Base-by-base conservation (phyloP, 2,888 invertebrate genomes). In the Tetramorium bicarinatum region DNA sequence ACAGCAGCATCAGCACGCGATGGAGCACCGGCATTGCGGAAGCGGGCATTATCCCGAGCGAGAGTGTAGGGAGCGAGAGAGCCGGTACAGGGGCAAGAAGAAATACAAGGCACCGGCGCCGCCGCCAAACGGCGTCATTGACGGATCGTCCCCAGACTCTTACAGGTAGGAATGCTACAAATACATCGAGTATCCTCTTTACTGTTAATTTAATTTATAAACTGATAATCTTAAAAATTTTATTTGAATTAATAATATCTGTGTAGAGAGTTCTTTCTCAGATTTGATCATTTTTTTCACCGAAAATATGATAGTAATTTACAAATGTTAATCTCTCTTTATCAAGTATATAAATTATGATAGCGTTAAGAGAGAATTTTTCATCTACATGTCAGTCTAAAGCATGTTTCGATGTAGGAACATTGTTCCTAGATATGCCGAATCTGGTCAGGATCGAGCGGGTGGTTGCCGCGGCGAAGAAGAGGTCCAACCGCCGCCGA, bases 101-200 rank as follows among this genome's bases (percentile, higher is more conserved):
- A 97, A 97, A 95, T 97, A 97, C 93, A 96, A 97, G 95, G 98
- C 98, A 3, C 97, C 97, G 25, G 96, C 96, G 84, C 97, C 97
- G 80, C 96, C 96, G 25, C 95, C 75, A 44, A 72, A 95, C 95
- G 95, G 89, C 62, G 88, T 82, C n/a, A 64, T 44, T 11, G 91
- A 96, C 80, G 96, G 95, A 90, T 96, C 96, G 82, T 96, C 96
- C 83, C 96, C 96, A 88, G 96, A 96, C 93, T 96, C 96, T 83
- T 94, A 93, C 87, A 94, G 94, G 83, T 96, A 95, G 92, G 95
- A 95, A 67, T 49, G 3, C 11, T 8, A 59, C 15, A 13, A 29
- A 38, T 38, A 13, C 15, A n/a, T 41, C 41, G 11, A 69, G 3
- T 34, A 18, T 25, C 25, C 0, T 18, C n/a, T 25, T 44, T 44